A percentile compares a stretch with the other conserved stretches of the same genome.
Conservation (phyloP, 2,888 invertebrate genomes). For the Antitype chi region DNA sequence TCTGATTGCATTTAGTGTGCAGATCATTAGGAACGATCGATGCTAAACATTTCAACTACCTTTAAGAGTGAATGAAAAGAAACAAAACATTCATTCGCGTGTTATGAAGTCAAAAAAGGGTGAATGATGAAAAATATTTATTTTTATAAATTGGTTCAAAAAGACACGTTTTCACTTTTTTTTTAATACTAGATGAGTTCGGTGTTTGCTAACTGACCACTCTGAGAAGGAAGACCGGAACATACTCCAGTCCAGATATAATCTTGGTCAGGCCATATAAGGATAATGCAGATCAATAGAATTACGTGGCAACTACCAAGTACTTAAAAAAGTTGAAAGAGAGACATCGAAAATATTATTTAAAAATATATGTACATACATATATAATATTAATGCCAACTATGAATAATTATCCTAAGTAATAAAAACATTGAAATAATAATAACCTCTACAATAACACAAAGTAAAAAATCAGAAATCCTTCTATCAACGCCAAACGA, state of each 20-base stretch:
- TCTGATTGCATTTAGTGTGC: too few relatives aligned
- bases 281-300: not conserved
- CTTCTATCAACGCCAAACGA: conserved; percentile 45
- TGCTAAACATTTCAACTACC: not conserved
- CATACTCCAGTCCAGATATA: too few relatives aligned
- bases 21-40: not conserved
- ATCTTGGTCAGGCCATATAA: not conserved
- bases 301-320: not conserved
- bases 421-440: conserved; percentile 23
- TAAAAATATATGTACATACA: too few relatives aligned
- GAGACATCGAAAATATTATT: not conserved
- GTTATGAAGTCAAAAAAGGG: not conserved
- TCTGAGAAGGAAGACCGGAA: too few relatives aligned
- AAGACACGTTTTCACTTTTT: too few relatives aligned
- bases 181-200: too few relatives aligned
- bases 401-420: not conserved
- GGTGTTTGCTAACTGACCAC: too few relatives aligned
- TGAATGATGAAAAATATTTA: not conserved
- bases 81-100: not conserved
- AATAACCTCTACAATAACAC: conserved; percentile 15
- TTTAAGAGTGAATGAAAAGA: not conserved
- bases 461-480: conserved; percentile 30
- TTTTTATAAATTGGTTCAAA: too few relatives aligned
- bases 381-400: too few relatives aligned
- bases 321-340: not conserved